Base-by-base conservation (phyloP, 2,113 vertebrate species). In the Chascanopsetta lugubris region DNA sequence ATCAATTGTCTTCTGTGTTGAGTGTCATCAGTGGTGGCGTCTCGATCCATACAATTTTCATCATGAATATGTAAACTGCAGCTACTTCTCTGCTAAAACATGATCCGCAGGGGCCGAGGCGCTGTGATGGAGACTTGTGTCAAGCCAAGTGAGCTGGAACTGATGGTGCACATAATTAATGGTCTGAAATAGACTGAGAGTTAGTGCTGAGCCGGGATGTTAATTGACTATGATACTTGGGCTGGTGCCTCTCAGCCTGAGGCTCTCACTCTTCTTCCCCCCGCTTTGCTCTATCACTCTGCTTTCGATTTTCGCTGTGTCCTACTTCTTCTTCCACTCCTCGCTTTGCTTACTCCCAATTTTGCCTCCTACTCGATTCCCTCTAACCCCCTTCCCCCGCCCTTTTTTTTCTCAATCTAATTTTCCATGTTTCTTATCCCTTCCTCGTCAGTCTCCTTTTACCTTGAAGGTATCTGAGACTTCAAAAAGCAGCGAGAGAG, bases 211-310 rank as follows among this genome's bases (percentile, higher is more conserved):
- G 85, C 84, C 76, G 62, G 76, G 84, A 90, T 85, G 87, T 88
- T 93, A 91, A 93, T 92, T 89, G 89, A 89, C 86, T 84, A 84
- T 84, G 89, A 91, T 91, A 86, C 86, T 90, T 89, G 69, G 79
- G 78, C 86, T 85, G 90, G 90, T 91, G 87, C 78, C 77, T 84
- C 79, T 54, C 77, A 65, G 84, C 90, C 89, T 53, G 34, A 68
- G 90, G 92, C 88, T 78, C 73, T 56, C 57, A 79, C 70, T 72
- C 81, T 69, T 79, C 15, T 75, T 67, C 50, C 71, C 74, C 50
- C 36, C 56, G 55, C 77, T 77, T 80, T 77, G 53, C 79, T 76
- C 62, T 61, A 76, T 82, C 76, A 73, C 74, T 78, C 79, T 64
- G 55, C 75, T 77, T 34, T 86, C 61, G 46, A 66, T 82, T 79